Evolutionary conservation across 2,888 invertebrate species (phyloP).

Genomic region (Pinctada fucata): DNA sequence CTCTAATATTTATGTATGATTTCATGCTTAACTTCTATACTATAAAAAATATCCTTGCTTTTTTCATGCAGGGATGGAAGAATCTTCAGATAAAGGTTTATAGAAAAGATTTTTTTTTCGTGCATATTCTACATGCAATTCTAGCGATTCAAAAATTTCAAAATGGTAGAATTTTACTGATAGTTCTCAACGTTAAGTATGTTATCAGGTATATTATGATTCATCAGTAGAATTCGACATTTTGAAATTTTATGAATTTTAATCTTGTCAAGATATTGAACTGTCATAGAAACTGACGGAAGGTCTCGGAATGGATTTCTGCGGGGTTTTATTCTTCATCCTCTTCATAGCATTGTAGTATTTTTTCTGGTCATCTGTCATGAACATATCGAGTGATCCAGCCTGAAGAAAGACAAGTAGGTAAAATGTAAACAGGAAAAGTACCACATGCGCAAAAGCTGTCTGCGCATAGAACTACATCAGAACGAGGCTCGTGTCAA

Average conservation of each 20-base stretch:
- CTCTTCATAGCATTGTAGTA: conserved; percentile 99
- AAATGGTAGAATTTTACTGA: too few species aligned
- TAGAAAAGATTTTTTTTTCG: not conserved
- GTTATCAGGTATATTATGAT: not conserved
- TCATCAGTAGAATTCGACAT: not conserved
- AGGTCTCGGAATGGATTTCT: conserved; percentile 98
- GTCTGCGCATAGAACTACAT: too few species aligned
- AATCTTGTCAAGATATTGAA: conserved; percentile 19
- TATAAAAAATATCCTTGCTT: too few species aligned
- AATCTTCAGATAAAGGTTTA: too few species aligned
- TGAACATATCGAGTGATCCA: conserved; percentile 99
- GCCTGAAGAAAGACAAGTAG: conserved; percentile 56
- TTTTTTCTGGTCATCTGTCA: conserved; percentile 99
- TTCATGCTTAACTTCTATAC: too few species aligned
- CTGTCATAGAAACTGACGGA: conserved; percentile 83
- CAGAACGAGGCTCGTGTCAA: too few species aligned
- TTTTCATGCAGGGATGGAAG: too few species aligned
- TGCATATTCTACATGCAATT: not conserved
- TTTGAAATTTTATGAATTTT: not conserved
- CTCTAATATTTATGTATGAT: too few species aligned
- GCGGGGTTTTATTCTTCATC: conserved; percentile 98
- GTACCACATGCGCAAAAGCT: too few species aligned
- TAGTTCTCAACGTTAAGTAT: too few species aligned
- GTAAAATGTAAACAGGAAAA: too few species aligned
- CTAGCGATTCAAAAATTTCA: too few species aligned